Conservation (phyloP, 2,797 vertebrate genomes). For the Nyctalus aviator region DNA sequence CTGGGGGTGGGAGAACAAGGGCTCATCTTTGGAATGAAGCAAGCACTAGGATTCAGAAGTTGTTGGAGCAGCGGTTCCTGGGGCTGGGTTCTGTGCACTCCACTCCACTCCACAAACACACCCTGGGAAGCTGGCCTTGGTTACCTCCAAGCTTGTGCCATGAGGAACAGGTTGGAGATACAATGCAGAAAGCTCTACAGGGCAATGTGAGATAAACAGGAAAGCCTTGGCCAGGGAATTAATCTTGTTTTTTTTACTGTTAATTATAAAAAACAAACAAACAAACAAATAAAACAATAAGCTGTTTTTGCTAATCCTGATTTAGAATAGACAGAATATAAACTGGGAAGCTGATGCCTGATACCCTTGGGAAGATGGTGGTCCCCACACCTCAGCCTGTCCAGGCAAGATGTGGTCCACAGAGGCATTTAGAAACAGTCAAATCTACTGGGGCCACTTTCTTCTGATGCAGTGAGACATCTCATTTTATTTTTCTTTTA, state of each 20-base stretch:
- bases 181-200: background rate
- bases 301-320: background rate
- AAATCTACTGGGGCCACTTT: background rate
- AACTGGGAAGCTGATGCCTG: accelerated
- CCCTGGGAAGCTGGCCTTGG: background rate
- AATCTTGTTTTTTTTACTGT: background rate
- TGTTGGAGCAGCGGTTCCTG: accelerated
- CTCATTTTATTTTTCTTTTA: background rate
- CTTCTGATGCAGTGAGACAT: accelerated
- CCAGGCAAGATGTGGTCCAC: accelerated
- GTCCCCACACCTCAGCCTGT: background rate
- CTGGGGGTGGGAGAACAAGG: background rate
- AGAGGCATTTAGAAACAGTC: accelerated
- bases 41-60: background rate
- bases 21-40: background rate
- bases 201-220: background rate
- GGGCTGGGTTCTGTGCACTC: background rate
- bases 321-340: background rate
- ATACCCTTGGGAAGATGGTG: accelerated
- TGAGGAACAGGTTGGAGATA: accelerated
- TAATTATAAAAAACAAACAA: background rate
- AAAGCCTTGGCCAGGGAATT: background rate
- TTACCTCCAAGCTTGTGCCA: background rate
- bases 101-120: background rate
- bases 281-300: background rate